A percentile compares a stretch with the other conserved stretches of the same genome.
phyloP scores from a whole-genome alignment of 1,140 invertebrate genomes.

The Zaprionus lachaisei region DNA sequence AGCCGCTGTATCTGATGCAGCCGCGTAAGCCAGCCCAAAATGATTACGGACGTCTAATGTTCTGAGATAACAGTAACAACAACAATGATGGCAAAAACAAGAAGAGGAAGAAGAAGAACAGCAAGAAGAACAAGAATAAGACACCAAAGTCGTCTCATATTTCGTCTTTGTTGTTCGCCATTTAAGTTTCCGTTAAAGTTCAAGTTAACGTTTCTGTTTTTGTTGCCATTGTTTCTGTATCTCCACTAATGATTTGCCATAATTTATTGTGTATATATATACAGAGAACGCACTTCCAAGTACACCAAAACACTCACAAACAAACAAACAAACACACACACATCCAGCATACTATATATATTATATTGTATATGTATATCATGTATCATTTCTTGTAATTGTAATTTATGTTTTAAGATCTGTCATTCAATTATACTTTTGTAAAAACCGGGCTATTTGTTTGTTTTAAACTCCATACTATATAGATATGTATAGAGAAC shows the following conservation, averaged over 20 bases:
- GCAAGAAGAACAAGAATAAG: slow-evolving; percentile 1
- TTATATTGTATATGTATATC: slow-evolving; percentile 22
- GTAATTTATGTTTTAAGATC: slow-evolving; percentile 61
- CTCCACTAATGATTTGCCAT: slow-evolving; percentile 65
- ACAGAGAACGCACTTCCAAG: slow-evolving; percentile 17
- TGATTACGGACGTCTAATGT: slow-evolving; percentile 75
- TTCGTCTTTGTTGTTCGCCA: not conserved
- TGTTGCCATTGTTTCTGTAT: slow-evolving; percentile 34
- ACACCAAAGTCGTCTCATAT: slow-evolving; percentile 9
- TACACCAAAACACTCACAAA: slow-evolving; percentile 16
- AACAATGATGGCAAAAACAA: not conserved
- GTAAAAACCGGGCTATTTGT: slow-evolving; percentile 73
- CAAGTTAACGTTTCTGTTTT: slow-evolving; percentile 34
- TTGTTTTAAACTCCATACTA: slow-evolving; percentile 45
- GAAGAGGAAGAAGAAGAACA: slow-evolving; percentile 1
- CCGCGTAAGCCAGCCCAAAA: slow-evolving; percentile 68
- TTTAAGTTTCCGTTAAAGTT: slow-evolving; percentile 18
- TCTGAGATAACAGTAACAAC: slow-evolving; percentile 41
- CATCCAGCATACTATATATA: slow-evolving; percentile 13
- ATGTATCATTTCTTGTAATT: slow-evolving; percentile 55
- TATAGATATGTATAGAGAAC: slow-evolving; percentile 7
- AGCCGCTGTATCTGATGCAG: slow-evolving; percentile 66
- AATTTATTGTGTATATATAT: slow-evolving; percentile 78
- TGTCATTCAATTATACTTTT: slow-evolving; percentile 68
- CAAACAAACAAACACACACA: slow-evolving; percentile 7